phyloP scores from a whole-genome alignment of 2,113 vertebrate genomes.

The Ibidorhyncha struthersii region DNA sequence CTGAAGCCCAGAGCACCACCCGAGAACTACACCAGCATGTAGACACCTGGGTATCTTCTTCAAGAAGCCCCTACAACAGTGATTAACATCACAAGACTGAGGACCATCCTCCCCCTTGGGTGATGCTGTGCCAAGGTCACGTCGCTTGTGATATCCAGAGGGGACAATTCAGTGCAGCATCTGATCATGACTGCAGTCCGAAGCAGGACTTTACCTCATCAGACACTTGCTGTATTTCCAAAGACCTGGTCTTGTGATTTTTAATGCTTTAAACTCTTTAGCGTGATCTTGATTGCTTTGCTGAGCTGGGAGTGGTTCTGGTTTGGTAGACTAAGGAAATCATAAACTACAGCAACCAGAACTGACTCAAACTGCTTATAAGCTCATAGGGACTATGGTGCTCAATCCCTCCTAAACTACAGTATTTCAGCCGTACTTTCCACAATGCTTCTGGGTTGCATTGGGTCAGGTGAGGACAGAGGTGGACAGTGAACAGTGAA shows the following conservation, averaged over 20 bases:
- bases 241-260: not conserved
- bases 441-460: not conserved
- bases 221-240: not conserved
- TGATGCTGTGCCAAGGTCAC: not conserved
- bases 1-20: constrained; percentile 67
- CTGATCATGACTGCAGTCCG: not conserved
- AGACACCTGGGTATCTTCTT: not conserved
- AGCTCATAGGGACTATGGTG: not conserved
- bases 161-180: not conserved
- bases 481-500: not conserved
- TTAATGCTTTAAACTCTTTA: not conserved
- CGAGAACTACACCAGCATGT: constrained; percentile 50
- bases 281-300: not conserved
- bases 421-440: not conserved
- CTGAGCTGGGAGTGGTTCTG: not conserved
- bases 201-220: not conserved
- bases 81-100: not conserved
- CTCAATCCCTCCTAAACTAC: not conserved
- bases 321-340: not conserved
- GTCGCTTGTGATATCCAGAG: not conserved
- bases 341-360: not conserved
- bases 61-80: not conserved
- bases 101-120: not conserved
- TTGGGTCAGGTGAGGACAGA: not conserved
- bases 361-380: not conserved